Evolutionary conservation across 2,888 invertebrate genomes (phyloP).

Genomic region (Lordiphosa andalusiaca): DNA sequence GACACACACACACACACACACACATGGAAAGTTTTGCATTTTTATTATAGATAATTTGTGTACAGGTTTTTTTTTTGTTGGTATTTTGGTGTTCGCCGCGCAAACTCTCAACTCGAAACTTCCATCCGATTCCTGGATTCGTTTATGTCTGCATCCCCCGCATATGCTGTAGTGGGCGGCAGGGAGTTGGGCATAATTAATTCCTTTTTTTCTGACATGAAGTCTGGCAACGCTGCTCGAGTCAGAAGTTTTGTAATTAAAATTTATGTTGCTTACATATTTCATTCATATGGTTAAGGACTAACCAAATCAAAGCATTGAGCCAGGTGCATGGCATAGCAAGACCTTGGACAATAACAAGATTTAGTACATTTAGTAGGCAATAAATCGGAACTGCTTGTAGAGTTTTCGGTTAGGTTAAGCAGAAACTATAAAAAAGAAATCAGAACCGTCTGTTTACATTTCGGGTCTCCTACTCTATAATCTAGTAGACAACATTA

Average conservation of each 20-base stretch:
- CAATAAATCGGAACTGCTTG: too few relatives aligned
- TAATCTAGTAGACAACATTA: too few relatives aligned
- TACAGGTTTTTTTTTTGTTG: conserved; percentile 75
- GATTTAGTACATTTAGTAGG: too few relatives aligned
- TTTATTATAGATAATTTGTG: conserved; percentile 75
- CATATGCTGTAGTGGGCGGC: conserved; percentile 28
- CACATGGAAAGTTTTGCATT: conserved; percentile 67
- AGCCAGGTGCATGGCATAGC: too few relatives aligned
- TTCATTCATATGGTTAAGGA: background rate
- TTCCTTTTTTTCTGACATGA: conserved; percentile 44
- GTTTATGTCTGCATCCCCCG: conserved; percentile 56
- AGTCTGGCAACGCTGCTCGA: conserved; percentile 59
- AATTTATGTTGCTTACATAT: conserved; percentile 1
- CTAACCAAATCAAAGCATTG: too few relatives aligned
- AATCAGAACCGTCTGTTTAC: too few relatives aligned
- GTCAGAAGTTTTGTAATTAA: conserved; percentile 19
- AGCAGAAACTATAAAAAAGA: too few relatives aligned
- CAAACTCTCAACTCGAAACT: conserved; percentile 66
- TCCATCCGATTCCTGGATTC: conserved; percentile 34
- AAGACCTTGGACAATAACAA: too few relatives aligned
- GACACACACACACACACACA: conserved; percentile 22
- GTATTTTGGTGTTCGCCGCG: conserved; percentile 55
- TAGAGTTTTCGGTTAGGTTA: too few relatives aligned
- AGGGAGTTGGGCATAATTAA: conserved; percentile 50
- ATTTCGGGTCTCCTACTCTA: too few relatives aligned